A percentile compares a stretch with the other conserved stretches of the same genome.
Conservation (phyloP, 2,888 invertebrate genomes). For the Oeneis ivallda region DNA sequence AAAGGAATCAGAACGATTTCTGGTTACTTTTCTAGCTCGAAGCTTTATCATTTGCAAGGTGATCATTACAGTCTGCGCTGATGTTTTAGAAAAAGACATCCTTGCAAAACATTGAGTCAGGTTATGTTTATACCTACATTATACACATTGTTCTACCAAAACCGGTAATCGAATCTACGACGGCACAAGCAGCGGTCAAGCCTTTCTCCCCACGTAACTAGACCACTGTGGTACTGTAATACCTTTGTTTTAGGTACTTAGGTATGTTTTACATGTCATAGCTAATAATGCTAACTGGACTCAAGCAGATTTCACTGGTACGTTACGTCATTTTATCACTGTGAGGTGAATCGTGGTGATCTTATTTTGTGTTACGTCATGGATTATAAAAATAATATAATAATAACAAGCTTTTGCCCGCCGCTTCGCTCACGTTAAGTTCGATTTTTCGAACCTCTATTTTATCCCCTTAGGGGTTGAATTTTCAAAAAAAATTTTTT, state of each 20-base stretch:
- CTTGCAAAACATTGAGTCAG: no score
- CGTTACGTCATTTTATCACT: conserved; percentile 6
- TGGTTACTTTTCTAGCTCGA: no score
- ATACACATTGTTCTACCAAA: conserved; percentile 6
- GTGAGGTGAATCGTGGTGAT: not conserved
- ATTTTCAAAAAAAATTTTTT: no score
- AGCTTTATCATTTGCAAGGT: no score
- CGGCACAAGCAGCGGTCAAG: conserved; percentile 6
- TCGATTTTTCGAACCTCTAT: no score
- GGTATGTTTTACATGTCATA: conserved; percentile 14
- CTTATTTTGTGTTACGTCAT: not conserved
- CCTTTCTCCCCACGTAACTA: conserved; percentile 26
- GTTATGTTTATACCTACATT: not conserved
- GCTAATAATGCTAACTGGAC: conserved; percentile 23
- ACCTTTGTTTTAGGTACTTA: conserved; percentile 10
- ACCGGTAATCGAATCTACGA: conserved; percentile 20
- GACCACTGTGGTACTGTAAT: conserved; percentile 3
- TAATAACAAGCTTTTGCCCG: no score
- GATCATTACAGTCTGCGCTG: no score
- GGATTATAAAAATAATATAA: not conserved
- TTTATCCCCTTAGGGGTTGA: no score
- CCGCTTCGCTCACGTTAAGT: no score
- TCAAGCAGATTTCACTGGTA: conserved; percentile 10
- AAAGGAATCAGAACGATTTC: no score
- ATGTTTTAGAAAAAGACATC: no score